Conservation (phyloP, 2,797 vertebrate genomes). For the Danio choprae region DNA sequence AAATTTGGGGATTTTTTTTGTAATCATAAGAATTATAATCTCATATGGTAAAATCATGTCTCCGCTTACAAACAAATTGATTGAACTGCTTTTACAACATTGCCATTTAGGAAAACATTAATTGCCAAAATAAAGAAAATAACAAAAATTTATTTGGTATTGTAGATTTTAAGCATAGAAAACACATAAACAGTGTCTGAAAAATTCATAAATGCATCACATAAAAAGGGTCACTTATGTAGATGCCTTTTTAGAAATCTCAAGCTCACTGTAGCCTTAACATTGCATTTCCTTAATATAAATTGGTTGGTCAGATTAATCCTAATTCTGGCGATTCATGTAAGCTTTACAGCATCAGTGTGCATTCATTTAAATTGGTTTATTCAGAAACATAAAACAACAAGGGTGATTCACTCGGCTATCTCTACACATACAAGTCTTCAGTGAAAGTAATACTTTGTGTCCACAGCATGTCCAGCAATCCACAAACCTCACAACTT, state of each 20-base stretch:
- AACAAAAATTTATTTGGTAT: not conserved
- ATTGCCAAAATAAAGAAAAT: not conserved
- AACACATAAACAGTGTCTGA: not conserved
- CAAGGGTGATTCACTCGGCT: not conserved
- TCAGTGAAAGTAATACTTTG: constrained; percentile 57
- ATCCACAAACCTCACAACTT: constrained; percentile 78
- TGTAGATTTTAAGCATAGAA: not conserved
- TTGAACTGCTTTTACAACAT: too few species aligned
- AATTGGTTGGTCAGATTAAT: not conserved
- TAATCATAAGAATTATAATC: too few species aligned
- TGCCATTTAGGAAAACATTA: not conserved
- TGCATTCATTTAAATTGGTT: constrained; percentile 66
- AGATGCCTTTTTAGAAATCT: not conserved
- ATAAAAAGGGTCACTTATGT: not conserved
- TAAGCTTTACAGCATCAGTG: constrained; percentile 56
- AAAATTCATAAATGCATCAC: not conserved
- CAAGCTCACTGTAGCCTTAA: not conserved
- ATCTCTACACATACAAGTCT: constrained; percentile 45
- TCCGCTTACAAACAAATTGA: too few species aligned
- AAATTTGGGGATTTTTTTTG: not conserved
- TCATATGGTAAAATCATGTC: not conserved
- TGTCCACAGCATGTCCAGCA: constrained; percentile 64
- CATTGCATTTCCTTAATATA: not conserved
- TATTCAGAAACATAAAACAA: constrained; percentile 32
- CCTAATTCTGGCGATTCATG: not conserved